phyloP scores from a whole-genome alignment of 92 coral and sea anemone genomes.

The Parazoanthus swiftii region DNA sequence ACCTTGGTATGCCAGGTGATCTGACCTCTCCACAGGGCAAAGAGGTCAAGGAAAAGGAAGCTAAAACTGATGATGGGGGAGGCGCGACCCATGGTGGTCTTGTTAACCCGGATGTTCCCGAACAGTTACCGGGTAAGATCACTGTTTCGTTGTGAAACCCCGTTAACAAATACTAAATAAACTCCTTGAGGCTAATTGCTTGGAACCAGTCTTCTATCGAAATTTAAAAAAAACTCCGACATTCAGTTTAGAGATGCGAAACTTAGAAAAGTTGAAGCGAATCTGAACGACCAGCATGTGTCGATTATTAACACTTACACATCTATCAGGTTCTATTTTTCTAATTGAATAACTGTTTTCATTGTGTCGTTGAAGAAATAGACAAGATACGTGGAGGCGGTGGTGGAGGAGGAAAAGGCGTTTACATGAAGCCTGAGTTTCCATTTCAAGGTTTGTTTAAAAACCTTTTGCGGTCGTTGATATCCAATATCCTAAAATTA shows the following conservation, averaged over 20 bases:
- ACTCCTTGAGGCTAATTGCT: too few relatives aligned
- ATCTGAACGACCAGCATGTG: too few relatives aligned
- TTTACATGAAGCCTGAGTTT: neutral
- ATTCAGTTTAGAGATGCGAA: neutral
- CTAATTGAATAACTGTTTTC: neutral
- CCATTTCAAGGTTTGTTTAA: neutral
- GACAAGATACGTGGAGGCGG: neutral
- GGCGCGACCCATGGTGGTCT: constrained; percentile 30
- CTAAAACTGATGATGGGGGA: constrained; percentile 17
- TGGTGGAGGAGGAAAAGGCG: neutral
- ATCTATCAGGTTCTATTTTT: too few relatives aligned
- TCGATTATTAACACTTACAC: neutral
- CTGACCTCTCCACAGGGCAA: constrained; percentile 1
- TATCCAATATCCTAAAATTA: too few relatives aligned
- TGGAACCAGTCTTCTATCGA: too few relatives aligned
- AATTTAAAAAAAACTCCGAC: too few relatives aligned
- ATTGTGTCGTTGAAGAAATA: neutral
- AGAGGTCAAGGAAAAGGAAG: constrained; percentile 35
- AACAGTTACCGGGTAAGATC: constrained; percentile 26
- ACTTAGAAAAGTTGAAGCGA: too few relatives aligned
- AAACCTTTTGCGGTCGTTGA: too few relatives aligned
- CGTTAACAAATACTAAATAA: neutral
- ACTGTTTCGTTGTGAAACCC: neutral
- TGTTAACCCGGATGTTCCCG: constrained; percentile 46
- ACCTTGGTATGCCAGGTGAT: constrained; percentile 36